phyloP scores from a whole-genome alignment of 2,113 vertebrate genomes.

The Neoarius graeffei region DNA sequence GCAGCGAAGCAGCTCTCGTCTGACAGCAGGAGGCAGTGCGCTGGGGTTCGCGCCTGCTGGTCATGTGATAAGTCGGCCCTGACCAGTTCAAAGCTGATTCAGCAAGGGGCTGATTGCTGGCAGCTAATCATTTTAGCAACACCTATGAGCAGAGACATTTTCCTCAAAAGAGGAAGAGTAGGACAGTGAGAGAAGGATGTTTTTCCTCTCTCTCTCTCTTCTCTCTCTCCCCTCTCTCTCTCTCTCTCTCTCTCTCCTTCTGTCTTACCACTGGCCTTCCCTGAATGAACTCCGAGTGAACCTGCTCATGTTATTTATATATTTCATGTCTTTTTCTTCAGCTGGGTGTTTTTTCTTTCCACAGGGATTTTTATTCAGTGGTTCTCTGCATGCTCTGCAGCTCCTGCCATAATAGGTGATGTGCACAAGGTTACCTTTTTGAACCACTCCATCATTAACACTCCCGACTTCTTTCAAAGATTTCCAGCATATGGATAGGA shows the following conservation, averaged over 20 bases:
- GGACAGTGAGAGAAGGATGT: constrained; percentile 30
- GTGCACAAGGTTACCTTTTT: constrained; percentile 51
- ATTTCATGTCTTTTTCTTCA: constrained; percentile 51
- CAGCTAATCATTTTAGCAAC: constrained; percentile 76
- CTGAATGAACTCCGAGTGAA: constrained; percentile 63
- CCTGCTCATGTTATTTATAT: constrained; percentile 56
- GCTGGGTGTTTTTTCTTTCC: constrained; percentile 42
- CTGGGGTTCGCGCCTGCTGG: constrained; percentile 56
- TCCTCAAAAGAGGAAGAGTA: constrained; percentile 31
- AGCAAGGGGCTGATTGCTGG: constrained; percentile 69
- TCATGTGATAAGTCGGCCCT: constrained; percentile 75
- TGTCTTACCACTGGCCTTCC: constrained; percentile 54
- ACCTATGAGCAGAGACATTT: constrained; percentile 63
- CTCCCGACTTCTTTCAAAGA: constrained; percentile 44
- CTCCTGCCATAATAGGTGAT: constrained; percentile 46
- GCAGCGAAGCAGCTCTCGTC: constrained; percentile 69
- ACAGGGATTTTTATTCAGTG: constrained; percentile 48
- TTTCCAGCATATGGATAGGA: constrained; percentile 35
- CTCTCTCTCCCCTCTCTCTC: no score
- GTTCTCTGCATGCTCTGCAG: constrained; percentile 38
- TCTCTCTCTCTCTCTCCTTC: constrained; percentile 39
- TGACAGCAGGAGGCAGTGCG: constrained; percentile 62
- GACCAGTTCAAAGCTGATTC: constrained; percentile 76
- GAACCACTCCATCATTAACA: constrained; percentile 45
- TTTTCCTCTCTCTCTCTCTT: not conserved